Percentiles rank a stretch among this genome's conserved stretches.
Conservation (phyloP, 2,888 invertebrate species). For the Ecdyonurus torrentis region DNA sequence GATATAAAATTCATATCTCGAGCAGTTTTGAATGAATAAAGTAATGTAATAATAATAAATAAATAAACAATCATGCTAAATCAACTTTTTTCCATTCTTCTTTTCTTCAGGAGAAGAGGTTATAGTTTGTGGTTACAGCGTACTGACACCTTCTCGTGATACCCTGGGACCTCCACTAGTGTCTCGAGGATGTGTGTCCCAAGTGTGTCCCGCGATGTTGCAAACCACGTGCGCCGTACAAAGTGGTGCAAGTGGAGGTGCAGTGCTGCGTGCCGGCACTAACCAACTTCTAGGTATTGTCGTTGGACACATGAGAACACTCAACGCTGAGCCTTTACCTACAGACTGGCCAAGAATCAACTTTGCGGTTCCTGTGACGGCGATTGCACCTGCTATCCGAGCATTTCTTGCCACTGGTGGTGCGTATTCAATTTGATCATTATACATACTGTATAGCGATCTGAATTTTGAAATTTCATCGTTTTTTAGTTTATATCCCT, state of each 20-base stretch:
- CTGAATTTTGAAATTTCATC: background rate
- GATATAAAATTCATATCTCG: too few relatives aligned
- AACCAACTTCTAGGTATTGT: constrained; percentile 35
- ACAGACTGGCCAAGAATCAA: constrained; percentile 35
- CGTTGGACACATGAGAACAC: constrained; percentile 37
- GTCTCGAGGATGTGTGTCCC: constrained; percentile 37
- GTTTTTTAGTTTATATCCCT: constrained; percentile 6
- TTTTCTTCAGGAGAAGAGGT: constrained; percentile 35
- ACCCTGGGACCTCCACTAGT: constrained; percentile 31
- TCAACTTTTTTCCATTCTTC: too few relatives aligned
- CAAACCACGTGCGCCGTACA: constrained; percentile 46
- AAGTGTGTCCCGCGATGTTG: constrained; percentile 32
- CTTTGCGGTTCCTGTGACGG: constrained; percentile 38
- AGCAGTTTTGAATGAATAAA: too few relatives aligned
- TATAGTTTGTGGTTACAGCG: constrained; percentile 33
- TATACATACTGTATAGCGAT: background rate
- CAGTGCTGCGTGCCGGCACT: constrained; percentile 30
- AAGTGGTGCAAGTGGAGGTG: constrained; percentile 45
- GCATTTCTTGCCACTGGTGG: constrained; percentile 32
- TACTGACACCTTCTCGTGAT: constrained; percentile 23
- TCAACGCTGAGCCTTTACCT: constrained; percentile 25
- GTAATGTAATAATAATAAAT: too few relatives aligned
- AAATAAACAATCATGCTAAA: too few relatives aligned
- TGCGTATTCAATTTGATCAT: constrained; percentile 15
- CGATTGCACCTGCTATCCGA: constrained; percentile 26